These are phyloP conservation scores for Acrobeloides nanus DNA, from an alignment of 2,888 invertebrate species.

Conservation along the genomic window DNA sequence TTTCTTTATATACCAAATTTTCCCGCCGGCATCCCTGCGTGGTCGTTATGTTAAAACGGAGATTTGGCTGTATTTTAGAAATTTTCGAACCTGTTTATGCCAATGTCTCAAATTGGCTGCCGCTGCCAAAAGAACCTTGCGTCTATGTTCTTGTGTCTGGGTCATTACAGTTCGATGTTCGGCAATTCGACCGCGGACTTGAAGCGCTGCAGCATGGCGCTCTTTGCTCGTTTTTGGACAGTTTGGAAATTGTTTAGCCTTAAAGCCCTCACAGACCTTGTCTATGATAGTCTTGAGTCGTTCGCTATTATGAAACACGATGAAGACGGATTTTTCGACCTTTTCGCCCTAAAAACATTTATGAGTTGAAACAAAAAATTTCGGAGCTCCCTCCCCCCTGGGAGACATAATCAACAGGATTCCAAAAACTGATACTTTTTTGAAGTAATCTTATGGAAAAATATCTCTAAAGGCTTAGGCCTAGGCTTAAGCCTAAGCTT, in stretches of 20 bases:
- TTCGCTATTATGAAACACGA: slow-evolving; percentile 74
- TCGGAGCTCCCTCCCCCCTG: no score
- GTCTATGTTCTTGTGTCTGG: slow-evolving; percentile 47
- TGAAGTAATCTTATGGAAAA: no score
- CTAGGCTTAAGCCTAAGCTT: no score
- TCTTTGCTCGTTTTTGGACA: slow-evolving; percentile 95
- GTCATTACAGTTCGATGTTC: slow-evolving; percentile 72
- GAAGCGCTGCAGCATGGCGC: slow-evolving; percentile 58
- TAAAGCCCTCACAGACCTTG: slow-evolving; percentile 61
- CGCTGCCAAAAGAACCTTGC: slow-evolving; percentile 72
- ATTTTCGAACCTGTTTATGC: slow-evolving; percentile 70
- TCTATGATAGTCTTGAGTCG: slow-evolving; percentile 89
- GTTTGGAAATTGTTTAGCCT: slow-evolving; percentile 87
- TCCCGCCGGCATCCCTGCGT: no score
- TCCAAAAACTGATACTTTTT: no score
- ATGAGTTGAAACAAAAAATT: no score
- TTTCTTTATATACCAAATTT: no score
- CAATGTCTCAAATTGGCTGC: slow-evolving; percentile 96
- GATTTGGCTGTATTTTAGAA: slow-evolving; percentile 4
- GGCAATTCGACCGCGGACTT: slow-evolving; percentile 78
- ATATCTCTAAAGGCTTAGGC: no score
- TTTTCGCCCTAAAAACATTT: slow-evolving; percentile 89
- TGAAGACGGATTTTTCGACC: slow-evolving; percentile 89
- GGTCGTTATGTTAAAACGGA: not conserved
- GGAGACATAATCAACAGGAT: no score